Conservation (phyloP, 2,888 invertebrate species). For the Anoncus sp. region DNA sequence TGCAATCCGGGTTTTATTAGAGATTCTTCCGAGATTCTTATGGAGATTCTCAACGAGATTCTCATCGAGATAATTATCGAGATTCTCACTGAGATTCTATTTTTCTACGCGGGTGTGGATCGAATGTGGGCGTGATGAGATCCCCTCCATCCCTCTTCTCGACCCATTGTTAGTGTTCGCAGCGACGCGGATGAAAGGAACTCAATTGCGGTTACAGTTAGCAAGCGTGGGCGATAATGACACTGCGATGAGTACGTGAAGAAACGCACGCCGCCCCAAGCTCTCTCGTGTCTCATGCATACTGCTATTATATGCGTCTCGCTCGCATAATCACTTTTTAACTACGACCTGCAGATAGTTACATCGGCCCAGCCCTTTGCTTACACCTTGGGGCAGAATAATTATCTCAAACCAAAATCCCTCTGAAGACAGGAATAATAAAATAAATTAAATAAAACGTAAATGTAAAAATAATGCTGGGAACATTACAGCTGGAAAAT, state of each 20-base stretch:
- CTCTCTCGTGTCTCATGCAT: constrained; percentile 14
- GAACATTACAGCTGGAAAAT: not conserved
- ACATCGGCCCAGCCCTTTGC: constrained; percentile 51
- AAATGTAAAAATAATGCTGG: constrained; percentile 1
- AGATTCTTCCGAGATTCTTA: too few species aligned
- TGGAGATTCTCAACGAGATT: too few species aligned
- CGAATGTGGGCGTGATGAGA: constrained; percentile 63
- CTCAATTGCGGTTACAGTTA: constrained; percentile 78
- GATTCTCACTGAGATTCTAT: too few species aligned
- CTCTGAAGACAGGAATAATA: not conserved
- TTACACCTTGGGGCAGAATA: constrained; percentile 14
- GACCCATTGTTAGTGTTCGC: constrained; percentile 66
- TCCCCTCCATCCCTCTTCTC: constrained; percentile 22
- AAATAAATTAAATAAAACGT: not conserved
- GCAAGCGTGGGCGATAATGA: constrained; percentile 78
- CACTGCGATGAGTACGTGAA: constrained; percentile 68
- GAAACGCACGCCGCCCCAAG: constrained; percentile 64
- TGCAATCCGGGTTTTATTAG: too few species aligned
- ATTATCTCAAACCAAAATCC: constrained; percentile 13
- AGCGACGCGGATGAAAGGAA: constrained; percentile 66
- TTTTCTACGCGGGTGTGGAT: too few species aligned
- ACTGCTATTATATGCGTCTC: constrained; percentile 20
- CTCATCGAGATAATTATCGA: too few species aligned
- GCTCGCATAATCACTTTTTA: constrained; percentile 54
- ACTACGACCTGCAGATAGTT: constrained; percentile 40